phyloP scores from a whole-genome alignment of 2,113 vertebrate genomes.

The Sminthopsis crassicaudata region DNA sequence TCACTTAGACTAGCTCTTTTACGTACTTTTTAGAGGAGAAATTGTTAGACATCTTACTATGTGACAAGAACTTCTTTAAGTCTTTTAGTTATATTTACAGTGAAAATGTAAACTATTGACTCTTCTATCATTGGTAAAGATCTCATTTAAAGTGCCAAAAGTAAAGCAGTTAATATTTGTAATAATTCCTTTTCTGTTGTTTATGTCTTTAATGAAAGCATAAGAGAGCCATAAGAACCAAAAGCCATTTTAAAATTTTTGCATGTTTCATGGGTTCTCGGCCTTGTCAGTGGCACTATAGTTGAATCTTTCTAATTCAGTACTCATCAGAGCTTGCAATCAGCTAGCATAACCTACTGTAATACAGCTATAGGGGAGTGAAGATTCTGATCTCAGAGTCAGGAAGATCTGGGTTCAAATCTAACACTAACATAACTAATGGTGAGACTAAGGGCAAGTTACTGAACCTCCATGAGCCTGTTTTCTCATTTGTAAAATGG shows the following conservation, averaged over 20 bases:
- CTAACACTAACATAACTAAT: not conserved
- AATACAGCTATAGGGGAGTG: not conserved
- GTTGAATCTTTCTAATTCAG: not conserved
- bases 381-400: not conserved
- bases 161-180: not conserved
- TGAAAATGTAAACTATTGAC: not conserved
- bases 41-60: not conserved
- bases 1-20: not conserved
- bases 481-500: not conserved
- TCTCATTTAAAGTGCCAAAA: not conserved
- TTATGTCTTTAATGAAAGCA: not conserved
- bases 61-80: not conserved
- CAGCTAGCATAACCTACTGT: not conserved
- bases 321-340: not conserved
- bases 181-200: not conserved
- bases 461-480: not conserved
- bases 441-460: not conserved
- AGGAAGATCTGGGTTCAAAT: not conserved
- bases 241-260: not conserved
- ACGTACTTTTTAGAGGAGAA: not conserved
- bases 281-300: not conserved
- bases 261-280: not conserved
- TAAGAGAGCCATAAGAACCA: not conserved
- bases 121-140: not conserved
- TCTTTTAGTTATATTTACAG: not conserved